Conservation (phyloP, 2,113 vertebrate species). For the Caretta caretta region DNA sequence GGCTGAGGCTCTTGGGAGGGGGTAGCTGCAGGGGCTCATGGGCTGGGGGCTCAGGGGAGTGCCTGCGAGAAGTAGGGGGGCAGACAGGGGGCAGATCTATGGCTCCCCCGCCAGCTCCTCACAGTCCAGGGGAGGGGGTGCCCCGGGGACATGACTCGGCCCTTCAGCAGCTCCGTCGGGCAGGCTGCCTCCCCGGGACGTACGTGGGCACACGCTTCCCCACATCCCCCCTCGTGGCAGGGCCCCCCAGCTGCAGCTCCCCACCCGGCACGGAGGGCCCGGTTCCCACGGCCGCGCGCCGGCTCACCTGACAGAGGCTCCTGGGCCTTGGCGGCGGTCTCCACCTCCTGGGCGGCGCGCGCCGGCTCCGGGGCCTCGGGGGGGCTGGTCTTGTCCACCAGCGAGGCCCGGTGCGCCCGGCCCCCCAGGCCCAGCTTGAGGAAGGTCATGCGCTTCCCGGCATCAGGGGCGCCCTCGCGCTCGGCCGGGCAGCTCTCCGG, state of each 20-base stretch:
- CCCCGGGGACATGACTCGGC: too few relatives aligned
- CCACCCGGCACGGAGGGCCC: not conserved
- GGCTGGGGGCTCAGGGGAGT: rapidly evolving
- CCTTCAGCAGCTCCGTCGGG: too few relatives aligned
- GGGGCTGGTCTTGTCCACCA: conserved; percentile 73
- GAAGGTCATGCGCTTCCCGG: conserved; percentile 81
- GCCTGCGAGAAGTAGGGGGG: rapidly evolving
- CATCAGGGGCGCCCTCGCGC: conserved; percentile 49
- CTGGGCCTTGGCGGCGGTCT: conserved; percentile 75
- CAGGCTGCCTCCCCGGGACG: too few relatives aligned
- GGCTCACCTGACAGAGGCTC: conserved; percentile 89
- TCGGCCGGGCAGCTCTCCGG: conserved; percentile 65
- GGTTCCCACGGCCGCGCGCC: rapidly evolving
- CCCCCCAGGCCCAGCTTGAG: conserved; percentile 85
- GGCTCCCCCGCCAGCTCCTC: too few relatives aligned
- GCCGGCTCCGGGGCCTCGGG: conserved; percentile 62
- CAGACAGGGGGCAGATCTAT: not conserved
- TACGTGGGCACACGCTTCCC: not conserved
- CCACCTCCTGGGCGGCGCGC: conserved; percentile 68
- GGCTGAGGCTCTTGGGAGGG: too few relatives aligned
- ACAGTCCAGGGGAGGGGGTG: too few relatives aligned
- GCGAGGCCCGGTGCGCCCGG: conserved; percentile 80
- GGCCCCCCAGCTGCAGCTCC: not conserved
- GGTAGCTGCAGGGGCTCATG: not conserved
- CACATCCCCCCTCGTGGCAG: not conserved